These are phyloP conservation scores for Epizoanthus ramosus DNA, from an alignment of 92 coral and sea anemone species.

Conservation along the genomic window DNA sequence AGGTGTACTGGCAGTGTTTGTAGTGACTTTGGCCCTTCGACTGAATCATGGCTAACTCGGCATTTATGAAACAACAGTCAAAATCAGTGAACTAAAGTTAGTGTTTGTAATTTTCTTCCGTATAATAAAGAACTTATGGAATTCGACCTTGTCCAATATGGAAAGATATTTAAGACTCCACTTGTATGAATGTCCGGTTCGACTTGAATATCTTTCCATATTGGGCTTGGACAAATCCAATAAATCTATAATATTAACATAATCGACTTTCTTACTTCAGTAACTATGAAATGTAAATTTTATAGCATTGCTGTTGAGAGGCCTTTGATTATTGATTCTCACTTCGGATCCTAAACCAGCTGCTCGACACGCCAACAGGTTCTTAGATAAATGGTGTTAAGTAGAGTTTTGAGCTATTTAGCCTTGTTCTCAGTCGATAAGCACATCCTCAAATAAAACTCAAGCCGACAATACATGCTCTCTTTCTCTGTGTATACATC, in stretches of 20 bases:
- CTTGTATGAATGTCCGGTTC: slow-evolving; percentile 1
- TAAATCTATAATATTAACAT: slow-evolving; percentile 3
- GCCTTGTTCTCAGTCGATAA: slow-evolving; percentile 5
- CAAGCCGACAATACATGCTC: background rate
- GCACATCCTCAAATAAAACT: background rate
- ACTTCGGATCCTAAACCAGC: slow-evolving; percentile 5
- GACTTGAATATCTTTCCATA: slow-evolving; percentile 1
- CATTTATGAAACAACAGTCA: slow-evolving; percentile 9
- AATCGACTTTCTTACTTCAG: slow-evolving; percentile 3
- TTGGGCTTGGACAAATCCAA: slow-evolving; percentile 19
- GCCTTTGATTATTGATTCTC: slow-evolving; percentile 3
- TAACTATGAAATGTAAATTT: slow-evolving; percentile 1
- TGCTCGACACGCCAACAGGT: slow-evolving; percentile 1
- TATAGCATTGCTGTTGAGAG: slow-evolving; percentile 1
- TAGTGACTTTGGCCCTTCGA: background rate
- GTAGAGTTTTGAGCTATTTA: background rate
- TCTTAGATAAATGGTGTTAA: no score
- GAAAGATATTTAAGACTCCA: slow-evolving; percentile 11
- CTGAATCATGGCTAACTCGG: slow-evolving; percentile 19
- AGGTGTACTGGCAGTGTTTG: slow-evolving; percentile 17
- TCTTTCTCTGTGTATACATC: background rate
- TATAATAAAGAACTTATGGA: slow-evolving; percentile 8
- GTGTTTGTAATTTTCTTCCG: slow-evolving; percentile 22
- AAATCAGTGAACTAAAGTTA: slow-evolving; percentile 6
- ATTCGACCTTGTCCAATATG: slow-evolving; percentile 11